phyloP scores from a whole-genome alignment of 2,113 vertebrate genomes.

The Mobula hypostoma region DNA sequence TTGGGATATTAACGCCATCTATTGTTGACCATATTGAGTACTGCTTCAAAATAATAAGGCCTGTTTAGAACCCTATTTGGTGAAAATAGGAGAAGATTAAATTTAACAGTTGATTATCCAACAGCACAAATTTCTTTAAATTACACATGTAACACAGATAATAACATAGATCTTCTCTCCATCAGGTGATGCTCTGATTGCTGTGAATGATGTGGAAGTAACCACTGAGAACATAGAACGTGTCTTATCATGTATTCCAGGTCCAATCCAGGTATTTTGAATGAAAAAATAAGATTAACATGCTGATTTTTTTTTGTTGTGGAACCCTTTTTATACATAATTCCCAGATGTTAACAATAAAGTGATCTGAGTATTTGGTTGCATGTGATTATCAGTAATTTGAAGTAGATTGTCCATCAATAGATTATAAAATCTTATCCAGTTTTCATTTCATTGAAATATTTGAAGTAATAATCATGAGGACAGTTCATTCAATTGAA shows the following conservation, averaged over 20 bases:
- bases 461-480: background rate
- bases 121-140: background rate
- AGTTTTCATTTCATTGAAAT: background rate
- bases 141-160: background rate
- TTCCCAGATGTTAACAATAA: background rate
- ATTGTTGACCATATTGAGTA: background rate
- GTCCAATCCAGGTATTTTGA: slow-evolving; percentile 77
- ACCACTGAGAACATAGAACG: slow-evolving; percentile 86
- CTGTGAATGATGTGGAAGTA: slow-evolving; percentile 92
- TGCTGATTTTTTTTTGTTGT: background rate
- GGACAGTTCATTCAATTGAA: background rate
- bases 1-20: background rate
- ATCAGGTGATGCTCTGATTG: slow-evolving; percentile 81
- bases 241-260: slow-evolving; percentile 87
- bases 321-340: background rate
- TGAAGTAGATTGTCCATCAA: background rate
- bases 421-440: background rate
- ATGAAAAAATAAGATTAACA: background rate
- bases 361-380: background rate
- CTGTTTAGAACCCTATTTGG: background rate
- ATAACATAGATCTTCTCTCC: background rate
- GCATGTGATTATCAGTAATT: background rate
- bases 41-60: background rate
- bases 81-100: background rate
- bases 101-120: background rate